These are phyloP conservation scores for Acanthis flammea DNA, from an alignment of 2,797 vertebrate species.

Conservation along the genomic window DNA sequence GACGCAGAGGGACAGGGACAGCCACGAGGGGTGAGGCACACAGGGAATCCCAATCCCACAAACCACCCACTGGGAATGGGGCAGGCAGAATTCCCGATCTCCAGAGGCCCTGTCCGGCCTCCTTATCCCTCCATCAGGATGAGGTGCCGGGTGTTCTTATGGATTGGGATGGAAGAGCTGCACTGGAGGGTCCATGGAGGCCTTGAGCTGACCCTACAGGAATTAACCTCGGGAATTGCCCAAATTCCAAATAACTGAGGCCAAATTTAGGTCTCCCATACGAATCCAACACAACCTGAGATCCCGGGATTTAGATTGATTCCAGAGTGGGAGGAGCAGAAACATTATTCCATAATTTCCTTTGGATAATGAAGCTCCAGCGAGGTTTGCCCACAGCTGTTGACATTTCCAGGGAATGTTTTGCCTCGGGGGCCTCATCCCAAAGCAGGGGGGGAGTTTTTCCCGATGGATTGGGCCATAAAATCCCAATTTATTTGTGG, in stretches of 20 bases:
- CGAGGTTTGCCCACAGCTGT: background rate
- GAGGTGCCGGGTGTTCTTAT: background rate
- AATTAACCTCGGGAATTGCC: background rate
- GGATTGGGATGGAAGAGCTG: background rate
- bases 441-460: background rate
- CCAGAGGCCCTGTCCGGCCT: background rate
- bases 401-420: background rate
- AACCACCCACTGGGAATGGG: background rate
- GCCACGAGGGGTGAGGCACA: rapidly evolving
- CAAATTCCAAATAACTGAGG: background rate
- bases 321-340: background rate
- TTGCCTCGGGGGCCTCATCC: background rate
- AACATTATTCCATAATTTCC: background rate
- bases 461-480: background rate
- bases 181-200: background rate
- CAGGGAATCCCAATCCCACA: background rate
- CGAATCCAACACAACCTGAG: background rate
- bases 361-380: background rate
- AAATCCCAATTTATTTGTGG: background rate
- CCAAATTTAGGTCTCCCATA: no score
- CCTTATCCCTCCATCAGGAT: background rate
- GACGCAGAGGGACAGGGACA: background rate
- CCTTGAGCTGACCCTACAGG: background rate
- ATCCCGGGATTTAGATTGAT: background rate
- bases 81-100: background rate